phyloP scores from a whole-genome alignment of 2,888 invertebrate species.

The Diplazon laetatorius region DNA sequence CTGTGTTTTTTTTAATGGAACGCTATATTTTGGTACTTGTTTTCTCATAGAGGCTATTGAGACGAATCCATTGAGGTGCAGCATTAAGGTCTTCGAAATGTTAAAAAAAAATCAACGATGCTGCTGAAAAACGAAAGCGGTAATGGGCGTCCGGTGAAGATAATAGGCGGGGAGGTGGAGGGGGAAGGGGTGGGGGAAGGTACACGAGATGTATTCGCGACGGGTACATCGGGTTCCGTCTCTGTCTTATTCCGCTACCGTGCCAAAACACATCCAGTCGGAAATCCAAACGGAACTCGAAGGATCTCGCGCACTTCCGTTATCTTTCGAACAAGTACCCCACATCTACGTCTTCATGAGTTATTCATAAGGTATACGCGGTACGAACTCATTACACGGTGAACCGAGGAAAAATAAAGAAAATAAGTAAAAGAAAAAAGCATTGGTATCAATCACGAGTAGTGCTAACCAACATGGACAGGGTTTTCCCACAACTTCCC shows the following conservation, averaged over 20 bases:
- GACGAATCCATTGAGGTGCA: no score
- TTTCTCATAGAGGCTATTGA: no score
- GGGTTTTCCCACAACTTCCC: background rate
- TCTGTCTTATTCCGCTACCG: conserved; percentile 1
- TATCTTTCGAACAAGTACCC: conserved; percentile 1
- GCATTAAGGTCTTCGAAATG: no score
- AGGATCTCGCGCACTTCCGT: conserved; percentile 5
- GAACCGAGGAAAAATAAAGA: background rate
- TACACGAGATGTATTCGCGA: conserved; percentile 1
- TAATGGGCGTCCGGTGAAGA: background rate
- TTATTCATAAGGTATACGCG: conserved; percentile 21
- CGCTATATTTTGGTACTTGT: no score
- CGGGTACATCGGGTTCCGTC: background rate
- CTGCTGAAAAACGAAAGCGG: background rate
- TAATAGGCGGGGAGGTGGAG: conserved; percentile 21
- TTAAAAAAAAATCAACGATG: background rate
- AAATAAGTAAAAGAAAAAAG: no score
- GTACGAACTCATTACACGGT: background rate
- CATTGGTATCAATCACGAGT: background rate
- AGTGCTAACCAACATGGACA: background rate
- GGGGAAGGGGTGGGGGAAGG: no score
- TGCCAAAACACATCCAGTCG: conserved; percentile 2
- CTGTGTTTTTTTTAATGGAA: no score
- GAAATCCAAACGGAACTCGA: conserved; percentile 25
- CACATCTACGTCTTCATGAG: conserved; percentile 10